phyloP scores from a whole-genome alignment of 2,888 invertebrate species.

The Yponomeuta cagnagella region DNA sequence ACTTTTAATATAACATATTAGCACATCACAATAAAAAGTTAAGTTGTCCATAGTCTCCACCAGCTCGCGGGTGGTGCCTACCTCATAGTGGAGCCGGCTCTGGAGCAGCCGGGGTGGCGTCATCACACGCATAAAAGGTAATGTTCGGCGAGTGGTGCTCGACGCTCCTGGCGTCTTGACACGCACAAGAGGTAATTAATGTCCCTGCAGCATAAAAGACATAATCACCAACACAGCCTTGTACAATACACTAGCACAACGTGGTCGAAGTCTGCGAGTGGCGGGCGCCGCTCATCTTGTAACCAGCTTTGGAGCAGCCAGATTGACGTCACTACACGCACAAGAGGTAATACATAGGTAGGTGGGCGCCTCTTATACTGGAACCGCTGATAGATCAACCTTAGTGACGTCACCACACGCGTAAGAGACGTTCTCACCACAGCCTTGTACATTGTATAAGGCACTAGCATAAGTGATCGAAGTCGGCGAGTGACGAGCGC shows the following conservation, averaged over 20 bases:
- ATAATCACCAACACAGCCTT: conserved; percentile 54
- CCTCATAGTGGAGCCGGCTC: neutral
- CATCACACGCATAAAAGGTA: conserved; percentile 63
- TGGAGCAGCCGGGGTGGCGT: conserved; percentile 23
- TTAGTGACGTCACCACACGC: too few species aligned
- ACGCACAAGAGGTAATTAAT: conserved; percentile 52
- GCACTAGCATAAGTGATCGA: too few species aligned
- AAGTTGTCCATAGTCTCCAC: conserved; percentile 71
- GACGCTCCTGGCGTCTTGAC: conserved; percentile 36
- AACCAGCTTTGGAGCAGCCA: neutral
- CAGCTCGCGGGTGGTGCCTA: conserved; percentile 89
- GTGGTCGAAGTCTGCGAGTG: conserved; percentile 60
- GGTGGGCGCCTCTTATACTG: too few species aligned
- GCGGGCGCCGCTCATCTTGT: neutral
- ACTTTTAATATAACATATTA: too few species aligned
- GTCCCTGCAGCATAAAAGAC: too few species aligned
- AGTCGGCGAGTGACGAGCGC: too few species aligned
- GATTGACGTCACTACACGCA: conserved; percentile 47
- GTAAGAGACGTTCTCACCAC: too few species aligned
- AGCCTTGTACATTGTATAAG: too few species aligned
- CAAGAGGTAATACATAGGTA: conserved; percentile 54
- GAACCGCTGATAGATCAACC: too few species aligned
- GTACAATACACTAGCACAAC: conserved; percentile 26
- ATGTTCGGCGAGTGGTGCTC: neutral
- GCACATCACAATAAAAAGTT: too few species aligned